Percentiles rank a stretch among this genome's conserved stretches.
These are phyloP conservation scores for Caenorhabditis imperialis DNA, from an alignment of 2,888 invertebrate species.

Conservation along the genomic window DNA sequence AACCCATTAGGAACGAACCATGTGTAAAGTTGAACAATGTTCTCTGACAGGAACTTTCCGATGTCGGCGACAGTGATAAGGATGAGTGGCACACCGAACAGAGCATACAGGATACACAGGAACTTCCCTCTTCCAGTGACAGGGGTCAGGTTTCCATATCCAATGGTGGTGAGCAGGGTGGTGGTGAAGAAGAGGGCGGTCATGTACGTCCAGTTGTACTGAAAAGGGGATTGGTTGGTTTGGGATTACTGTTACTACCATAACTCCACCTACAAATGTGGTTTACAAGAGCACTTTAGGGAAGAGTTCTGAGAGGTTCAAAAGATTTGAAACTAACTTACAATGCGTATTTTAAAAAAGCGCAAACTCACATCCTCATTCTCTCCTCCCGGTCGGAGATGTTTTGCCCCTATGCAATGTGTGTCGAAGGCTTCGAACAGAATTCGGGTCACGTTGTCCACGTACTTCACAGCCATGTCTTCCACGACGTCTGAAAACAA, in stretches of 20 bases:
- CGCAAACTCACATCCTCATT: conserved; percentile 51
- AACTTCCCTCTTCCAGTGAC: conserved; percentile 77
- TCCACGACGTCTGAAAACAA: conserved; percentile 53
- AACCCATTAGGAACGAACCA: conserved; percentile 42
- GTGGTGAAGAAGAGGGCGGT: conserved; percentile 78
- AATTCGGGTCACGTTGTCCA: conserved; percentile 75
- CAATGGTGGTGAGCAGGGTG: conserved; percentile 77
- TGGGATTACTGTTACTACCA: no score
- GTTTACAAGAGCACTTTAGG: no score
- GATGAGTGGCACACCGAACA: conserved; percentile 78
- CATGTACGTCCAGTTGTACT: conserved; percentile 75
- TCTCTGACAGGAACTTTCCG: conserved; percentile 78
- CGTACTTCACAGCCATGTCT: conserved; percentile 68
- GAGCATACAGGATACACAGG: conserved; percentile 77
- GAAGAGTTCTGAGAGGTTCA: no score
- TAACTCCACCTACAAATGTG: no score
- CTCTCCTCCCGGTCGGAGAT: conserved; percentile 63
- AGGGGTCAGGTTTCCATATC: conserved; percentile 78
- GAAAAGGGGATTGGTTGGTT: conserved; percentile 28
- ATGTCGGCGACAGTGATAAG: conserved; percentile 78
- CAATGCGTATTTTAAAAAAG: not conserved
- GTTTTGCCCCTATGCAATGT: conserved; percentile 73
- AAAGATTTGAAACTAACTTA: not conserved
- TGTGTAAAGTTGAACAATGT: conserved; percentile 77
- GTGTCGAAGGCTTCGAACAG: conserved; percentile 78